Conservation (phyloP, 2,888 invertebrate genomes). For the Ectemnius cavifrons region DNA sequence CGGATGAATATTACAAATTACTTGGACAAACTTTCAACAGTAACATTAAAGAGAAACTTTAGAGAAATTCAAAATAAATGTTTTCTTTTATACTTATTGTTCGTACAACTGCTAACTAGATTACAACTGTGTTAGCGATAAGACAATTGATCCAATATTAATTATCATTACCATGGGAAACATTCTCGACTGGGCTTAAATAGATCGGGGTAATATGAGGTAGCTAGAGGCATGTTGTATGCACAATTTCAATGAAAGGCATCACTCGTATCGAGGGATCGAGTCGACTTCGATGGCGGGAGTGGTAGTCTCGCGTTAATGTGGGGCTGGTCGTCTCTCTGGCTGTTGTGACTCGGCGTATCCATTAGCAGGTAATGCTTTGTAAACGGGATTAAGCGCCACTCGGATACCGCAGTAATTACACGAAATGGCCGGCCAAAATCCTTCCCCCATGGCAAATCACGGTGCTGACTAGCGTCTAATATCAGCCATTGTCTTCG, state of each 20-base stretch:
- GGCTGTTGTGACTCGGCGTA: slow-evolving; percentile 43
- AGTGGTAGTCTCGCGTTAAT: slow-evolving; percentile 6
- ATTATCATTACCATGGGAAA: no score
- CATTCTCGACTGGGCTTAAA: no score
- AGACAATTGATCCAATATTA: no score
- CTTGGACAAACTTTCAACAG: no score
- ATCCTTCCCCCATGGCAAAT: slow-evolving; percentile 57
- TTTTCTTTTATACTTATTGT: no score
- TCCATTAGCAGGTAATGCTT: slow-evolving; percentile 70
- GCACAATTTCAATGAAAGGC: slow-evolving; percentile 44
- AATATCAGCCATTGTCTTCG: slow-evolving; percentile 47
- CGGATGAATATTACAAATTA: neutral
- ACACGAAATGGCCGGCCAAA: slow-evolving; percentile 56
- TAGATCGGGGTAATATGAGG: no score
- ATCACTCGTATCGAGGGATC: slow-evolving; percentile 15
- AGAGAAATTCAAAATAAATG: no score
- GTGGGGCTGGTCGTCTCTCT: slow-evolving; percentile 17
- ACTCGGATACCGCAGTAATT: slow-evolving; percentile 65
- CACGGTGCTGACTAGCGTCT: slow-evolving; percentile 42
- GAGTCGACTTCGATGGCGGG: no score
- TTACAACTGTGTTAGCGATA: no score
- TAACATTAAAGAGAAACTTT: no score
- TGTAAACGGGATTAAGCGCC: slow-evolving; percentile 68
- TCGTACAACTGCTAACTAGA: no score
- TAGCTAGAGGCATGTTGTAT: slow-evolving; percentile 4